Evolutionary conservation across 2,888 invertebrate species (phyloP).

Genomic region (Gnatocerus cornutus): DNA sequence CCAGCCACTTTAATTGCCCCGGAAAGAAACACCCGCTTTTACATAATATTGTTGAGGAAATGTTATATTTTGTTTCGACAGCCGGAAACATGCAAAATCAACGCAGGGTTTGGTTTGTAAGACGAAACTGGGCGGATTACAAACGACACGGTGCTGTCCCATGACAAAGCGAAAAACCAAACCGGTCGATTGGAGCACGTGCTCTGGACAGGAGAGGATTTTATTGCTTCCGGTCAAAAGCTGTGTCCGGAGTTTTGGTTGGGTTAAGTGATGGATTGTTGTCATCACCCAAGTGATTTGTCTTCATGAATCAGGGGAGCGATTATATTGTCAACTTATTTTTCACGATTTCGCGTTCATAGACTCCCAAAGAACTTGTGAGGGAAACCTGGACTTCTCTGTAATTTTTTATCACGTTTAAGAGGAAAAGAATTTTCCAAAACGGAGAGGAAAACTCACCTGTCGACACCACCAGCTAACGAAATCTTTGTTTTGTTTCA

Average conservation of each 20-base stretch:
- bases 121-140: no score
- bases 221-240: conserved; percentile 4
- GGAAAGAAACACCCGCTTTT: conserved; percentile 35
- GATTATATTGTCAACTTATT: conserved; percentile 2
- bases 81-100: conserved; percentile 12
- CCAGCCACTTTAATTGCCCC: conserved; percentile 16
- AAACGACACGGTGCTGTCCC: no score
- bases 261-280: conserved; percentile 10
- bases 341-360: not conserved
- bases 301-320: conserved; percentile 11
- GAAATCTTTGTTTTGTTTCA: conserved; percentile 28
- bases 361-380: not conserved
- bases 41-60: conserved; percentile 12
- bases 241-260: not conserved
- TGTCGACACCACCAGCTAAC: not conserved
- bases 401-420: conserved; percentile 25
- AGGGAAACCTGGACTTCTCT: conserved; percentile 9
- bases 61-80: conserved; percentile 7
- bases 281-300: conserved; percentile 7
- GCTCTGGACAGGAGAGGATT: not conserved
- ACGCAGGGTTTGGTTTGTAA: not conserved
- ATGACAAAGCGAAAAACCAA: not conserved
- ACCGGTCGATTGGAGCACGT: conserved; percentile 9
- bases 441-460: no score
- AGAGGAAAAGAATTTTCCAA: not conserved